Conservation (phyloP, 1,140 invertebrate genomes). For the Neotoxoptera formosana region DNA sequence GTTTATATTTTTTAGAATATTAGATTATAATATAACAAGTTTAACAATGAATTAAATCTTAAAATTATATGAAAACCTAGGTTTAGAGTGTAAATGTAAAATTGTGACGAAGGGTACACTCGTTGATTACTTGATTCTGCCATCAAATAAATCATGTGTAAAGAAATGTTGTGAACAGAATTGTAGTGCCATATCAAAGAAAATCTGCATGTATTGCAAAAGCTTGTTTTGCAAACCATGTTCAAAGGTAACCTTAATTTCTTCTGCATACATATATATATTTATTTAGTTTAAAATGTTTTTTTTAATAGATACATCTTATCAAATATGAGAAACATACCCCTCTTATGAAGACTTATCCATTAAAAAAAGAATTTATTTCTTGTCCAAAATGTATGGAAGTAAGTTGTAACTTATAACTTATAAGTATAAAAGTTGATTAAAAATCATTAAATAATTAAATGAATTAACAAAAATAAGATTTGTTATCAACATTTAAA, state of each 20-base stretch:
- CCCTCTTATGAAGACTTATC: background rate
- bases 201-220: background rate
- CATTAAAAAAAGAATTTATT: constrained; percentile 1
- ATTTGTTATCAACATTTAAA: background rate
- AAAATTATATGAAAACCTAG: background rate
- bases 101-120: background rate
- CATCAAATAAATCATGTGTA: background rate
- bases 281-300: background rate
- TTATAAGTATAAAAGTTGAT: background rate
- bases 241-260: background rate
- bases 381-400: background rate
- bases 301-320: background rate
- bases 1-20: background rate
- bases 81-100: background rate
- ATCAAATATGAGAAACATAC: background rate
- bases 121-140: background rate
- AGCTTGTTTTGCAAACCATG: background rate
- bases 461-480: background rate
- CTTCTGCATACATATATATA: background rate
- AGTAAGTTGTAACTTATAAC: background rate
- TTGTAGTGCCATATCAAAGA: background rate
- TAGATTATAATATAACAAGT: background rate
- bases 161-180: background rate
- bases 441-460: background rate
- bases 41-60: background rate